phyloP scores from a whole-genome alignment of 1,140 invertebrate species.

The Chionoecetes opilio region DNA sequence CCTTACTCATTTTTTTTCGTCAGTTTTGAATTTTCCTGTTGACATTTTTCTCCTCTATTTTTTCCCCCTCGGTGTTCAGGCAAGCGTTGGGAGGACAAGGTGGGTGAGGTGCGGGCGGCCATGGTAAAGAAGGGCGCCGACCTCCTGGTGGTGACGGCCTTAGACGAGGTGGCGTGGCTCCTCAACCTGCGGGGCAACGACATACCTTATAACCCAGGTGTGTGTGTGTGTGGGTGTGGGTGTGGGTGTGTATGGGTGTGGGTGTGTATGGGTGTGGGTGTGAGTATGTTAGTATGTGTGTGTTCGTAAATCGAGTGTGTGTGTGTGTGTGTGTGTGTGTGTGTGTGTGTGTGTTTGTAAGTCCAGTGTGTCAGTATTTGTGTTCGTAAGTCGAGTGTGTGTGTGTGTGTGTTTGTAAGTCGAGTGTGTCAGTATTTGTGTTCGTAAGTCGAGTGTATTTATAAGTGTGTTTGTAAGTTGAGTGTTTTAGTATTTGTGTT shows the following conservation, averaged over 20 bases:
- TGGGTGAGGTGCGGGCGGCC: constrained; percentile 88
- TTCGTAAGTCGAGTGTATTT: no score
- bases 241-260: neutral
- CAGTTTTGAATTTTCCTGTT: no score
- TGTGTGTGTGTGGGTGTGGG: neutral
- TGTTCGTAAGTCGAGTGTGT: no score
- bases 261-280: neutral
- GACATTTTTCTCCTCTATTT: no score
- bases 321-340: neutral
- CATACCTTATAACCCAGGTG: constrained; percentile 91
- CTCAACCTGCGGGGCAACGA: constrained; percentile 97
- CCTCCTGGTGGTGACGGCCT: constrained; percentile 92
- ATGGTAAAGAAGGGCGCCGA: constrained; percentile 88
- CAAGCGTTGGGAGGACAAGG: constrained; percentile 82
- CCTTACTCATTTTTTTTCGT: no score
- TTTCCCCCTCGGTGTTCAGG: constrained; percentile 49
- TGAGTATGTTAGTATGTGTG: no score
- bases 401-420: no score
- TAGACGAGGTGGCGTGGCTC: constrained; percentile 96
- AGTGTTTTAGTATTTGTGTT: constrained; percentile 77
- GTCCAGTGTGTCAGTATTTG: no score
- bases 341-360: no score
- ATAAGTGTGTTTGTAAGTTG: neutral
- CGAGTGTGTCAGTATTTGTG: no score
- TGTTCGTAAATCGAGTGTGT: neutral